Base-by-base conservation (phyloP, 2,888 invertebrate species). In the Epinotia ramella region DNA sequence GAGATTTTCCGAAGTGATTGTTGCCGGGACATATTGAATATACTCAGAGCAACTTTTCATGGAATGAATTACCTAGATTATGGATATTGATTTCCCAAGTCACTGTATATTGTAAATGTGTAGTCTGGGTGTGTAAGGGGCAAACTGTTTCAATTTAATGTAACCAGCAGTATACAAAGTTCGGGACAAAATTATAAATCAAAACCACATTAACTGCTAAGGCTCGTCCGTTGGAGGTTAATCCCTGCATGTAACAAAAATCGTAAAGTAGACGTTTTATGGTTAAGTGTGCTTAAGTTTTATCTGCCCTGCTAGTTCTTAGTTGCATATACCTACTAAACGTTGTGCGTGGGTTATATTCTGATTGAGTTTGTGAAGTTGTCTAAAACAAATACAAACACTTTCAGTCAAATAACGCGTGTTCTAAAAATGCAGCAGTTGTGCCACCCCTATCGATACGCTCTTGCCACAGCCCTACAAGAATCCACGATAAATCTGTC, bases 401-500 rank as follows among this genome's bases (percentile, higher is more conserved):
- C 9, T 1, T 33, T 40, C 9, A 40, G 40, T 1, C 9, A 40
- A 1, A 4, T 28, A 28, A 60, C 60, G 1, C 20, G 12, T n/a
- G 18, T n/a, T 46, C 24, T 24, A 16, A 68, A 68, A 46, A 11
- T 62, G 46, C 13, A 28, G 49, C 6, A 33, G n/a, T 68, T 16
- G 44, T 57, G 49, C 20, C 53, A 33, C 12, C 46, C 46, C 53
- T 73, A 69, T 77, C 72, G 69, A 80, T 83, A 84, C 80, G 56
- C 60, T 62, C 24, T 5, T 18, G 66, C 64, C 79, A 73, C 91
- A 84, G 79, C 91, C 81, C 92, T 91, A 90, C 60, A 72, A 65
- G 69, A 83, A 87, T 89, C 88, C 88, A 82, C 93, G 90, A 94
- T 94, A 94, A 94, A 94, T 94, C 94, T 93, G 94, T 93, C 94